A percentile compares a stretch with the other conserved stretches of the same genome.
phyloP scores from a whole-genome alignment of 1,140 invertebrate genomes.

The Parasteatoda tepidariorum region DNA sequence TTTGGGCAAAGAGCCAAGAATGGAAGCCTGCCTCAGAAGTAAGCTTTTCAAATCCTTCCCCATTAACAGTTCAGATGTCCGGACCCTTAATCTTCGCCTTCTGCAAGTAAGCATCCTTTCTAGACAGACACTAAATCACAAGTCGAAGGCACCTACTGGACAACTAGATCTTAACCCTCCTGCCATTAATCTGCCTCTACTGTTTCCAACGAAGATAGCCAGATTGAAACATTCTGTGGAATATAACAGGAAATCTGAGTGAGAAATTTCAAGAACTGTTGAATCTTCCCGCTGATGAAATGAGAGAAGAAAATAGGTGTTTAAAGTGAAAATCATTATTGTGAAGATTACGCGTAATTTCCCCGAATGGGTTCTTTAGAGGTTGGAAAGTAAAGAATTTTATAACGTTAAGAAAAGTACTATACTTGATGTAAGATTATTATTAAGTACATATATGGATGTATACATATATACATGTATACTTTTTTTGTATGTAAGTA shows the following conservation, averaged over 20 bases:
- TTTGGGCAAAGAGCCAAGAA: conserved; percentile 37
- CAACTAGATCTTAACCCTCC: conserved; percentile 33
- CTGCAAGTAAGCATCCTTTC: conserved; percentile 48
- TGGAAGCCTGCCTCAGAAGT: not conserved
- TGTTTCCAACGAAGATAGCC: not conserved
- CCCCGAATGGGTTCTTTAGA: too few relatives aligned
- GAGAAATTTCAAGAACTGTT: not conserved
- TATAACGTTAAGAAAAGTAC: too few relatives aligned
- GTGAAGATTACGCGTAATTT: too few relatives aligned
- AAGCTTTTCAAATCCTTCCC: conserved; percentile 48
- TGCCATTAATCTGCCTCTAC: conserved; percentile 18
- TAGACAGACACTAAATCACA: conserved; percentile 27
- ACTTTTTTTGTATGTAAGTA: too few relatives aligned
- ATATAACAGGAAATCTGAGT: conserved; percentile 16
- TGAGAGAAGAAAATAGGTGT: not conserved
- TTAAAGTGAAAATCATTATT: not conserved
- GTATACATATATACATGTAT: too few relatives aligned
- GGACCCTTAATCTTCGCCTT: conserved; percentile 35
- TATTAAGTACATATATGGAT: too few relatives aligned
- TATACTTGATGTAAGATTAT: too few relatives aligned
- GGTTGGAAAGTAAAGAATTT: too few relatives aligned
- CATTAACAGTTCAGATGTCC: conserved; percentile 55
- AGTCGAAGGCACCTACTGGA: conserved; percentile 1
- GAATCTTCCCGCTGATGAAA: not conserved
- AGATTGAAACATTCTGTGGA: conserved; percentile 1